These are phyloP conservation scores for Rotaria sp. DNA, from an alignment of 2,888 invertebrate genomes.

Conservation along the genomic window DNA sequence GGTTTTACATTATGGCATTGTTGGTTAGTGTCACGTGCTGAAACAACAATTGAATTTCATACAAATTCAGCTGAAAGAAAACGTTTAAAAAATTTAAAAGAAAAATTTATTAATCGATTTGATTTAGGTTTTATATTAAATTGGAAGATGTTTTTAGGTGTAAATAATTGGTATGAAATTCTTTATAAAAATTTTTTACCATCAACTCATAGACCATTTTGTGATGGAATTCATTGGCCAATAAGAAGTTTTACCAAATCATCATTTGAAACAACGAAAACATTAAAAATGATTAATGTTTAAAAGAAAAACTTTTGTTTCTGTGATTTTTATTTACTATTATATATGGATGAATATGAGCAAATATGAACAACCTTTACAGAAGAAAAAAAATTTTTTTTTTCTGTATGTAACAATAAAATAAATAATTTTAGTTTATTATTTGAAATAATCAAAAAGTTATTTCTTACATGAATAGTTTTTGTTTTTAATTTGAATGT, in stretches of 20 bases:
- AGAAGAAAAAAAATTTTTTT: no score
- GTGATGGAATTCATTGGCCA: slow-evolving; percentile 73
- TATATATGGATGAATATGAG: not conserved
- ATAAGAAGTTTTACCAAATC: not conserved
- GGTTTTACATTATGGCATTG: slow-evolving; percentile 8
- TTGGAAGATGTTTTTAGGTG: slow-evolving; percentile 80
- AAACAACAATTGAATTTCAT: slow-evolving; percentile 6
- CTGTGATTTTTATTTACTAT: not conserved
- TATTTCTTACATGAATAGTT: no score
- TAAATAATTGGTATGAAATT: slow-evolving; percentile 62
- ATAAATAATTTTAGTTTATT: no score
- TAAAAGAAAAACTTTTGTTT: not conserved
- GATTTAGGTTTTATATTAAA: slow-evolving; percentile 77
- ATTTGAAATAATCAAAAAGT: no score
- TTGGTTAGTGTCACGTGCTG: not conserved
- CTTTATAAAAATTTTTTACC: slow-evolving; percentile 62
- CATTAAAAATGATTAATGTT: not conserved
- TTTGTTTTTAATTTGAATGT: no score
- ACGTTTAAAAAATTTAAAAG: not conserved
- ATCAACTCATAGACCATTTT: slow-evolving; percentile 72
- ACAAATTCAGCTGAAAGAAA: not conserved
- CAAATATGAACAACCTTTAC: no score
- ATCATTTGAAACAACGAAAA: not conserved
- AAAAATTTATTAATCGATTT: slow-evolving; percentile 67
- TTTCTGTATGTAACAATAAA: no score